Evolutionary conservation across 2,113 vertebrate genomes (phyloP).

Genomic region (Eolophus roseicapilla): DNA sequence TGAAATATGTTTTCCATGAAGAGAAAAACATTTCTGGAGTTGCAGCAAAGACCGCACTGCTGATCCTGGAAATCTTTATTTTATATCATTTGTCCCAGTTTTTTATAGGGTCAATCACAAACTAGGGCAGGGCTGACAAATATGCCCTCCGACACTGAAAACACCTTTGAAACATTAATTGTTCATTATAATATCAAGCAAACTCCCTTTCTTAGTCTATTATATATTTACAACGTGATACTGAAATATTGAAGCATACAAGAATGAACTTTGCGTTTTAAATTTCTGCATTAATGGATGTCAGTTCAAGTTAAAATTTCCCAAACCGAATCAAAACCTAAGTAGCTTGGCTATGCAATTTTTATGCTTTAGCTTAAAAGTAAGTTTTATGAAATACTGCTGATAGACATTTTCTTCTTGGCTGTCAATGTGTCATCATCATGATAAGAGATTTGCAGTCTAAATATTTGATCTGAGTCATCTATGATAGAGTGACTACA

Average conservation of each 20-base stretch:
- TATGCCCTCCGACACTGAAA: neutral
- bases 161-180: neutral
- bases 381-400: neutral
- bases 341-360: neutral
- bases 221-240: neutral
- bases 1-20: neutral
- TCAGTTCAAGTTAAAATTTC: neutral
- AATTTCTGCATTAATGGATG: neutral
- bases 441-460: neutral
- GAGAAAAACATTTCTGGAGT: neutral
- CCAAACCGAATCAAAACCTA: neutral
- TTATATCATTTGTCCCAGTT: neutral
- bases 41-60: neutral
- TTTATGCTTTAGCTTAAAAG: neutral
- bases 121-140: neutral
- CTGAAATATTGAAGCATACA: neutral
- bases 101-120: neutral
- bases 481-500: neutral
- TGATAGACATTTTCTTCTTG: neutral
- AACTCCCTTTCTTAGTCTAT: neutral
- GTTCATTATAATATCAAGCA: neutral
- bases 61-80: neutral
- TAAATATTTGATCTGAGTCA: neutral
- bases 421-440: neutral
- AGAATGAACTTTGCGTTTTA: neutral